These are phyloP conservation scores for Pomatorhinus ruficollis DNA, from an alignment of 2,113 vertebrate species.

Conservation along the genomic window DNA sequence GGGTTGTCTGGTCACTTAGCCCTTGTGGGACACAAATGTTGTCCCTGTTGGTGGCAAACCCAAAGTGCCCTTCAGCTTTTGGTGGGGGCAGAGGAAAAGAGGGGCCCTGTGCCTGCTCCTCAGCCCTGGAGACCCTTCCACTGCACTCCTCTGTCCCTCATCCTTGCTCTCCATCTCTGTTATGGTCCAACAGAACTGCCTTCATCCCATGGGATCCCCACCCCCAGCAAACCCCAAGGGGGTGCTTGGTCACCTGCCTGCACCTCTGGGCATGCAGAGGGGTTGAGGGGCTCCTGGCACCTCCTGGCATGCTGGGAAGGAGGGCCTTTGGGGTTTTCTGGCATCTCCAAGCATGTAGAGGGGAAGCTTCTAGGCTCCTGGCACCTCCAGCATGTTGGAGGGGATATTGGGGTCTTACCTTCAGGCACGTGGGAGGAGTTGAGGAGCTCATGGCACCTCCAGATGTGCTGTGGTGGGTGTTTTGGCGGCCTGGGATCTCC, in stretches of 20 bases:
- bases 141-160: background rate
- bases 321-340: background rate
- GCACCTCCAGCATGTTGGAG: background rate
- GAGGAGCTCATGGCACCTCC: background rate
- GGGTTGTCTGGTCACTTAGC: background rate
- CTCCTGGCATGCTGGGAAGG: background rate
- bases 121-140: background rate
- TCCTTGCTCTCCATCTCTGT: background rate
- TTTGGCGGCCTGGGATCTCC: background rate
- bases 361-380: background rate
- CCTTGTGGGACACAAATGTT: background rate
- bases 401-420: background rate
- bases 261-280: background rate
- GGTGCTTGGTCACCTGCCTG: background rate
- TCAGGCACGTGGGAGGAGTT: background rate
- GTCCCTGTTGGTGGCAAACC: background rate
- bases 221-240: background rate
- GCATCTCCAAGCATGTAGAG: background rate
- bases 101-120: background rate
- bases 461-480: background rate
- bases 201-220: background rate
- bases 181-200: background rate
- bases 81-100: background rate
- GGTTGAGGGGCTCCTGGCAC: background rate
- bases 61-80: conserved; percentile 8